Evolutionary conservation across 2,113 vertebrate genomes (phyloP).

Genomic region (Progne subis): DNA sequence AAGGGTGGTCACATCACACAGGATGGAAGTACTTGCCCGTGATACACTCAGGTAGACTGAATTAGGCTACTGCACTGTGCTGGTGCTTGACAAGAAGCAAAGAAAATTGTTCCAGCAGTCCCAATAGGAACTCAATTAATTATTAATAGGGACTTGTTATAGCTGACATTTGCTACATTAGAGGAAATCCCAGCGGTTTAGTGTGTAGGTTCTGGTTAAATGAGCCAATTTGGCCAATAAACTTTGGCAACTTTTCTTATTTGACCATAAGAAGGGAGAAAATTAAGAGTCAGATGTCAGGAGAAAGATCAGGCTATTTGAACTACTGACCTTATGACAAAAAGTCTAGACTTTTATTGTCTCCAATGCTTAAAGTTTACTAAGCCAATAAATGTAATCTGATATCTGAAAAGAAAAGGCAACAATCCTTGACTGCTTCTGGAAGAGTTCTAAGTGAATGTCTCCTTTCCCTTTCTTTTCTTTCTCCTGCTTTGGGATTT

Average conservation of each 20-base stretch:
- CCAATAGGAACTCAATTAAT: conserved; percentile 20
- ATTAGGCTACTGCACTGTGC: background rate
- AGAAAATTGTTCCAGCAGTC: conserved; percentile 9
- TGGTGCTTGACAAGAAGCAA: background rate
- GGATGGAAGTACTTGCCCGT: background rate
- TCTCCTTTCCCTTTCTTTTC: conserved; percentile 2
- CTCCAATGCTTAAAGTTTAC: conserved; percentile 19
- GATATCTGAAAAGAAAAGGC: background rate
- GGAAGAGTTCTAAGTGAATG: background rate
- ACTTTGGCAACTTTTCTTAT: conserved; percentile 9
- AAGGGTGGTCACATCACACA: background rate
- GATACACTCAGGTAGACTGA: background rate
- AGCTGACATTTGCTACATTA: background rate
- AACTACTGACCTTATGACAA: conserved; percentile 7
- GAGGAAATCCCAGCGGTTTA: background rate
- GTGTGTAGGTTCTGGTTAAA: conserved; percentile 4
- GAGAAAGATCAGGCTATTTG: conserved; percentile 21
- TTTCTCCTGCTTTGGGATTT: background rate
- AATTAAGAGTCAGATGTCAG: conserved; percentile 10
- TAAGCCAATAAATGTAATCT: conserved; percentile 12
- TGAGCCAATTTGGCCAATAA: conserved; percentile 9
- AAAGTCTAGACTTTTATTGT: conserved; percentile 16
- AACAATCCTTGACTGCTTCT: background rate
- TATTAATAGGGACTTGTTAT: conserved; percentile 8
- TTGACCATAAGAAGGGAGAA: conserved; percentile 28